phyloP scores from a whole-genome alignment of 2,888 invertebrate genomes.

The Magallana nippona region DNA sequence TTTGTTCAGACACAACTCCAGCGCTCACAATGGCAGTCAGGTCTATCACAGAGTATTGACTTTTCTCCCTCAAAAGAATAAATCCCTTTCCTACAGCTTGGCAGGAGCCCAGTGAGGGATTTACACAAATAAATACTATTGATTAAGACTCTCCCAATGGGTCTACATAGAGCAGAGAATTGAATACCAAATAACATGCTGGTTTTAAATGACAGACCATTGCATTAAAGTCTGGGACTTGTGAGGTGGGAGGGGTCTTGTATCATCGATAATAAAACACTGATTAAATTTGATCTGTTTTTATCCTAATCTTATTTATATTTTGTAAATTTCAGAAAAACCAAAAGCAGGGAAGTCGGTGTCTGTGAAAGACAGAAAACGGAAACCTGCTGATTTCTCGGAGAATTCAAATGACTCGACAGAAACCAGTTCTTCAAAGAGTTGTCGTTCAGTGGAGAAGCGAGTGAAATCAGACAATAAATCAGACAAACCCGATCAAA shows the following conservation, averaged over 20 bases:
- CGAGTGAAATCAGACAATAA: slow-evolving; percentile 8
- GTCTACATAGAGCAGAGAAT: not conserved
- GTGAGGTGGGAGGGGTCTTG: no score
- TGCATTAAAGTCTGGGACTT: not conserved
- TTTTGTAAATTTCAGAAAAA: slow-evolving; percentile 37
- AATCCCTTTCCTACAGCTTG: not conserved
- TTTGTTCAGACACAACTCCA: not conserved
- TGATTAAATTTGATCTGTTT: not conserved
- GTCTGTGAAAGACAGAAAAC: slow-evolving; percentile 34
- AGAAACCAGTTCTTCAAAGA: not conserved
- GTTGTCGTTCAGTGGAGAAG: slow-evolving; percentile 35
- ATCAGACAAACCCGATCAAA: not conserved
- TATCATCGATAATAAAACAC: no score
- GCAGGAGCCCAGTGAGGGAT: slow-evolving; percentile 3
- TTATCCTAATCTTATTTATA: not conserved
- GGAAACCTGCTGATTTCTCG: slow-evolving; percentile 36
- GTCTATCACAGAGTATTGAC: not conserved
- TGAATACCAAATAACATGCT: slow-evolving; percentile 15
- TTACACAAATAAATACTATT: slow-evolving; percentile 23
- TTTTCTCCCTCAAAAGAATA: not conserved
- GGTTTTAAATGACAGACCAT: slow-evolving; percentile 27
- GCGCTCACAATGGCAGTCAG: not conserved
- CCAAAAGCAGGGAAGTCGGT: not conserved
- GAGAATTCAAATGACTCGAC: not conserved
- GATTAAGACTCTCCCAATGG: slow-evolving; percentile 20